These are phyloP conservation scores for Platichthys flesus DNA, from an alignment of 2,113 vertebrate species.

Conservation along the genomic window DNA sequence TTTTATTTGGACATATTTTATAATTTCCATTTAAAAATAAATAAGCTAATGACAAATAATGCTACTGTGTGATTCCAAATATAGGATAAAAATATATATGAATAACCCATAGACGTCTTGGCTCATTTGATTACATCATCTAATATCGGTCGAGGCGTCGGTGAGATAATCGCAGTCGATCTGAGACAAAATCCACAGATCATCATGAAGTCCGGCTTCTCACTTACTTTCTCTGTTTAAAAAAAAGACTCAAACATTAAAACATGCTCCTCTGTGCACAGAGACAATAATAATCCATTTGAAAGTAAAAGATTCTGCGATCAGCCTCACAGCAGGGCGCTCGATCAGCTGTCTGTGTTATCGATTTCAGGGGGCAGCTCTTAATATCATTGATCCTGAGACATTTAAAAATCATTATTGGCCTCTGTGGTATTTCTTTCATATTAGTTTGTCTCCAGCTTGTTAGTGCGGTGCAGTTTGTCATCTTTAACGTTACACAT, in stretches of 20 bases:
- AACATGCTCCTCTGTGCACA: slow-evolving; percentile 23
- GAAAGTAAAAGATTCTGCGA: slow-evolving; percentile 8
- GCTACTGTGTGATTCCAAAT: no score
- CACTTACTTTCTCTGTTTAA: not conserved
- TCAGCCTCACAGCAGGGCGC: slow-evolving; percentile 21
- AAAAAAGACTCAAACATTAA: not conserved
- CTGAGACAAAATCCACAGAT: slow-evolving; percentile 19
- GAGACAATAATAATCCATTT: slow-evolving; percentile 26
- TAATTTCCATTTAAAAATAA: no score
- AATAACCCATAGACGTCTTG: not conserved
- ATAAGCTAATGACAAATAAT: no score
- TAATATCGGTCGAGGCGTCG: not conserved
- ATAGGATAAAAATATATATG: no score
- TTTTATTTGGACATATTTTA: no score
- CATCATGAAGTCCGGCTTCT: slow-evolving; percentile 8
- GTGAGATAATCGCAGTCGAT: slow-evolving; percentile 15
- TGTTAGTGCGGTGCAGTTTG: not conserved
- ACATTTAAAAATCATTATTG: slow-evolving; percentile 33
- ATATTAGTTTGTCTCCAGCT: slow-evolving; percentile 15
- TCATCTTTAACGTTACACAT: slow-evolving; percentile 9
- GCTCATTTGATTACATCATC: not conserved
- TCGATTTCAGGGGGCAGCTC: slow-evolving; percentile 37
- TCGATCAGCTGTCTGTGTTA: slow-evolving; percentile 29
- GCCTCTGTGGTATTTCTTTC: slow-evolving; percentile 23
- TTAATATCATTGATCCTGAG: slow-evolving; percentile 30